Conservation (phyloP, 1,140 invertebrate genomes). For the Lethrus apterus region DNA sequence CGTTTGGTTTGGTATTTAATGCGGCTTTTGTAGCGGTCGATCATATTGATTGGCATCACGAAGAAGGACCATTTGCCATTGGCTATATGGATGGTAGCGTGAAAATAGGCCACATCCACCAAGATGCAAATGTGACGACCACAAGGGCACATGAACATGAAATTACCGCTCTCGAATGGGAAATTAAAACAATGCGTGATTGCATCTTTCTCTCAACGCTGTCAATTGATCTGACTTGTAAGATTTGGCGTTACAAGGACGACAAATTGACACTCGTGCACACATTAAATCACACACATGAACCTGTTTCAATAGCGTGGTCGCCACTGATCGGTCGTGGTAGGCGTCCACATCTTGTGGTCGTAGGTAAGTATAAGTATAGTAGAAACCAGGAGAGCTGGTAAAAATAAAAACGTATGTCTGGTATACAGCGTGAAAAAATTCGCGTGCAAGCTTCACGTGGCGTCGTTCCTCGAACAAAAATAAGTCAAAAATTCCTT, state of each 20-base stretch:
- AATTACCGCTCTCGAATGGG: conserved; percentile 44
- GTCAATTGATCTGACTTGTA: conserved; percentile 41
- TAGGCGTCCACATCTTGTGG: conserved; percentile 38
- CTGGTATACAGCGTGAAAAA: too few relatives aligned
- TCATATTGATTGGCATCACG: conserved; percentile 49
- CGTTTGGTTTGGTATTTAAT: too few relatives aligned
- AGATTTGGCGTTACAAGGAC: conserved; percentile 43
- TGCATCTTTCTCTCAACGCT: conserved; percentile 48
- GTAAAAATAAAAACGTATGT: too few relatives aligned
- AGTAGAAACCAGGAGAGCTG: too few relatives aligned
- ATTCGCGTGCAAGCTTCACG: too few relatives aligned
- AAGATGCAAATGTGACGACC: conserved; percentile 39
- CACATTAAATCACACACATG: conserved; percentile 39
- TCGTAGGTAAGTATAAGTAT: conserved; percentile 40
- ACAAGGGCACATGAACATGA: conserved; percentile 46
- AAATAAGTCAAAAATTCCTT: too few relatives aligned
- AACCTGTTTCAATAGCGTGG: conserved; percentile 44
- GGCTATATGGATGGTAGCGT: conserved; percentile 52
- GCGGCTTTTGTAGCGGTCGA: conserved; percentile 42
- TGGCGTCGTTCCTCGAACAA: too few relatives aligned
- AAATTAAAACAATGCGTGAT: conserved; percentile 39
- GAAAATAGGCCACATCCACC: conserved; percentile 41
- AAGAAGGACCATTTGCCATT: conserved; percentile 49
- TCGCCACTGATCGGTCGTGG: conserved; percentile 43
- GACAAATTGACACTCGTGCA: conserved; percentile 37